A percentile compares a stretch with the other conserved stretches of the same genome.
Evolutionary conservation across 2,888 invertebrate genomes (phyloP).

Genomic region (Brachylomia viminalis): DNA sequence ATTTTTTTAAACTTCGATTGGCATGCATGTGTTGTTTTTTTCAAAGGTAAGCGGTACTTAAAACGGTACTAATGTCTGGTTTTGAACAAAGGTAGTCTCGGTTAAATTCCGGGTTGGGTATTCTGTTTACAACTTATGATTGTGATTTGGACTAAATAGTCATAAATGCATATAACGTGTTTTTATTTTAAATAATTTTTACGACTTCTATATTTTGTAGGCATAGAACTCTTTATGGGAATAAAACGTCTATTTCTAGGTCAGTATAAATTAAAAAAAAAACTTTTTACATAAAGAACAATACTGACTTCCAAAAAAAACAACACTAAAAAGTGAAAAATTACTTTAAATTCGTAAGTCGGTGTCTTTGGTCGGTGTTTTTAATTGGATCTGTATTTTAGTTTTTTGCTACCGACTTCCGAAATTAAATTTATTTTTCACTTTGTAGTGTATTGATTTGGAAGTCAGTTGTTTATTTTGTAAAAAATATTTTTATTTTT

Average conservation of each 20-base stretch:
- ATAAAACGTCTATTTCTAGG: not conserved
- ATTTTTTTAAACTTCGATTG: conserved; percentile 55
- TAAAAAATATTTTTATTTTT: no score
- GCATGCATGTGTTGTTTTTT: conserved; percentile 36
- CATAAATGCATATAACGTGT: not conserved
- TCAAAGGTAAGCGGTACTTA: conserved; percentile 15
- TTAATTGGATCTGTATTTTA: no score
- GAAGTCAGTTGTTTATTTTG: no score
- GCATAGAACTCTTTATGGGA: not conserved
- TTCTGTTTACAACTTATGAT: not conserved
- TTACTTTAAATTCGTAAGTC: no score
- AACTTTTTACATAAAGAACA: no score
- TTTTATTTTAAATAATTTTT: not conserved
- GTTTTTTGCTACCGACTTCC: no score
- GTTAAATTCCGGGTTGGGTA: not conserved
- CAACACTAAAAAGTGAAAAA: no score
- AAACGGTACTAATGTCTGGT: conserved; percentile 41
- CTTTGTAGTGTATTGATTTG: no score
- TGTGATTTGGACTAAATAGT: not conserved
- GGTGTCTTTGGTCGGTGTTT: no score
- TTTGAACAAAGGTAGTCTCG: conserved; percentile 12
- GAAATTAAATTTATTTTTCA: no score
- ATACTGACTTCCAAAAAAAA: no score
- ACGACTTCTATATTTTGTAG: not conserved
- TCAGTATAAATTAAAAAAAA: not conserved